phyloP scores from a whole-genome alignment of 2,113 vertebrate species.

The Antigone vipio region DNA sequence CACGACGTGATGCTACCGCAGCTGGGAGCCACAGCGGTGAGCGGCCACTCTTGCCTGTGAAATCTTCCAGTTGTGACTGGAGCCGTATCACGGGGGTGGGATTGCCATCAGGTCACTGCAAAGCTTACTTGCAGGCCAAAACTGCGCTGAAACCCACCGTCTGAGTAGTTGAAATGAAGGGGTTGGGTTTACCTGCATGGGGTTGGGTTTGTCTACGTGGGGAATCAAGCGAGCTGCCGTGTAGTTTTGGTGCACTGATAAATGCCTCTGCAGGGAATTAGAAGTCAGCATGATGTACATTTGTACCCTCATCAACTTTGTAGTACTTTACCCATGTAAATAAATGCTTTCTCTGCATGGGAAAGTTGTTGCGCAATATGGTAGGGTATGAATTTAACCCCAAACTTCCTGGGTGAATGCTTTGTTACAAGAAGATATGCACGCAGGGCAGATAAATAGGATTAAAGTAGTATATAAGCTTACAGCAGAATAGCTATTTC shows the following conservation, averaged over 20 bases:
- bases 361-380: background rate
- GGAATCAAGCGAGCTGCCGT: fast-evolving
- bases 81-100: fast-evolving
- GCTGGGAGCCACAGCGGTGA: background rate
- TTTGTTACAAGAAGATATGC: background rate
- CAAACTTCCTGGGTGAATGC: slow-evolving; percentile 19
- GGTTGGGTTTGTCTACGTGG: fast-evolving
- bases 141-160: background rate
- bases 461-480: background rate
- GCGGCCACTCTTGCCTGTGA: fast-evolving
- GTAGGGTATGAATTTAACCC: background rate
- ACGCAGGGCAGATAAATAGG: background rate
- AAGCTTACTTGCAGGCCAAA: background rate
- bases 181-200: background rate
- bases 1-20: fast-evolving
- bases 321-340: background rate
- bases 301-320: background rate
- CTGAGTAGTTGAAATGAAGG: background rate
- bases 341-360: background rate
- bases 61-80: background rate
- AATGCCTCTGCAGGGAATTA: background rate
- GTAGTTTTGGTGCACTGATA: background rate
- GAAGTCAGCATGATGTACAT: background rate
- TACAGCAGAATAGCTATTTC: background rate
- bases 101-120: background rate